Conservation (phyloP, 2,113 vertebrate species). For the Petrocephalus microphthalmus region DNA sequence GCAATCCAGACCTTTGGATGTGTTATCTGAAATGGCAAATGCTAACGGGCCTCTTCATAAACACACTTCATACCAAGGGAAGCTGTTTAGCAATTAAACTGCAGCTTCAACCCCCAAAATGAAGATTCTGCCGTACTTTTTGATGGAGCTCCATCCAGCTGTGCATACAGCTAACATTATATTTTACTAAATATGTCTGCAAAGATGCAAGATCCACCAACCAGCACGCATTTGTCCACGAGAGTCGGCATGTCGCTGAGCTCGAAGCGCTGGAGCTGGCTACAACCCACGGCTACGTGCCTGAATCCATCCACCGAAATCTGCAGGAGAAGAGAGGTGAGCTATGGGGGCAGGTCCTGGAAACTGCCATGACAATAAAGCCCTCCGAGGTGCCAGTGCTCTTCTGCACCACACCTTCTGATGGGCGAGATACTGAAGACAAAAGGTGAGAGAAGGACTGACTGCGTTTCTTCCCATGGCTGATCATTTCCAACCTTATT, state of each 20-base stretch:
- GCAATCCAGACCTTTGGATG: neutral
- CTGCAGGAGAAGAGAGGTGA: neutral
- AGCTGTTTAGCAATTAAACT: neutral
- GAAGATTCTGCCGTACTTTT: neutral
- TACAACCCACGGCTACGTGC: constrained; percentile 63
- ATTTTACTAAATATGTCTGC: neutral
- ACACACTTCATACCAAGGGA: neutral
- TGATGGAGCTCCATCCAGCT: neutral
- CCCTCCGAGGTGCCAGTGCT: neutral
- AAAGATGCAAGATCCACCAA: constrained; percentile 31
- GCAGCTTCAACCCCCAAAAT: neutral
- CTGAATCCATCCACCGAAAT: constrained; percentile 61
- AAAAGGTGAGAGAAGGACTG: neutral
- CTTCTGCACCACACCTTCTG: neutral
- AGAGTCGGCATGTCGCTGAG: constrained; percentile 73
- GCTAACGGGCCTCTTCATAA: neutral
- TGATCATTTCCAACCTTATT: neutral
- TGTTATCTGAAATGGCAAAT: neutral
- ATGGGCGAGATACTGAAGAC: neutral
- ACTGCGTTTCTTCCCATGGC: neutral
- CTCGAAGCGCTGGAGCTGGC: constrained; percentile 60
- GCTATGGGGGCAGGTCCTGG: neutral
- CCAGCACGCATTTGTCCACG: constrained; percentile 67
- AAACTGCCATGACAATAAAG: neutral
- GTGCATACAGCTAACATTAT: neutral